Evolutionary conservation across 2,113 vertebrate species (phyloP).

Genomic region (Mormyrus iriodes): DNA sequence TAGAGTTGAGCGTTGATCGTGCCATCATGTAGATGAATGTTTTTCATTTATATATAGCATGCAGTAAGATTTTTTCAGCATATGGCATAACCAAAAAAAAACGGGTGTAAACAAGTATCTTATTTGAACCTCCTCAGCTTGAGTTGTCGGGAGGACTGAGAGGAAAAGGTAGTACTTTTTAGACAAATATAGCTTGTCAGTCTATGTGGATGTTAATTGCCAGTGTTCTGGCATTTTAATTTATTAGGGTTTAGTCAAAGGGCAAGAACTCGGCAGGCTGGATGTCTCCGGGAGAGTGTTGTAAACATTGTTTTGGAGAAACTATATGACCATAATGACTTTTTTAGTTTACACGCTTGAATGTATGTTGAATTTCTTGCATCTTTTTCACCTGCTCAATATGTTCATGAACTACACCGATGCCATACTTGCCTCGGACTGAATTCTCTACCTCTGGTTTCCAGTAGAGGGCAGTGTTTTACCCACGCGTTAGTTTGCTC

Average conservation of each 20-base stretch:
- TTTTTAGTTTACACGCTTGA: constrained; percentile 54
- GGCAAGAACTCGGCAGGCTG: background rate
- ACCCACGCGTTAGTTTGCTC: constrained; percentile 29
- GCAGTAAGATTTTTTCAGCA: background rate
- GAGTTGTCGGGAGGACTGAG: background rate
- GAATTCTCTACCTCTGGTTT: constrained; percentile 13
- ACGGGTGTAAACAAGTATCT: background rate
- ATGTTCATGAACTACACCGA: constrained; percentile 8
- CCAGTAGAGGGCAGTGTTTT: constrained; percentile 57
- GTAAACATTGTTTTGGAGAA: background rate
- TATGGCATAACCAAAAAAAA: background rate
- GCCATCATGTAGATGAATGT: background rate
- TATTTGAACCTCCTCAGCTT: background rate
- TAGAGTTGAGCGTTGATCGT: background rate
- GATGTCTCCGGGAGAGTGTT: background rate
- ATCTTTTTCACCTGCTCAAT: constrained; percentile 23
- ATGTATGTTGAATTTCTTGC: background rate
- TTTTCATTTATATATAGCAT: background rate
- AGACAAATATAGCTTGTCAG: background rate
- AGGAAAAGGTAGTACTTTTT: background rate
- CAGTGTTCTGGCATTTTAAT: background rate
- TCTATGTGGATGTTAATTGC: background rate
- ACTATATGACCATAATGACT: background rate
- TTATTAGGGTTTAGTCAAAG: background rate
- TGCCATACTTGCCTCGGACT: background rate